phyloP scores from a whole-genome alignment of 2,113 vertebrate genomes.

The Bos indicus region DNA sequence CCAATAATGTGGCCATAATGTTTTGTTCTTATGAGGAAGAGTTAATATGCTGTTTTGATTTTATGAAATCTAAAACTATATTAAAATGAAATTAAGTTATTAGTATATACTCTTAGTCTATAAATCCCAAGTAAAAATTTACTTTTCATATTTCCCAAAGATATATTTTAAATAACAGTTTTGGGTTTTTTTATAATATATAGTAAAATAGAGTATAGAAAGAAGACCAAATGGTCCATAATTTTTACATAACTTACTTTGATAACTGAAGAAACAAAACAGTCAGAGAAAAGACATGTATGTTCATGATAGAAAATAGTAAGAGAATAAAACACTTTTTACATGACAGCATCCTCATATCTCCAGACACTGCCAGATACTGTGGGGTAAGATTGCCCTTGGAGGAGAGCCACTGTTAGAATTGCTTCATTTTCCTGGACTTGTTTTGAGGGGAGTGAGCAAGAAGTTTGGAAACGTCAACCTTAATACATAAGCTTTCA shows the following conservation, averaged over 20 bases:
- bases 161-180: not conserved
- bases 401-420: not conserved
- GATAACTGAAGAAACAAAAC: not conserved
- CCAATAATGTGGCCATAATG: not conserved
- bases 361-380: not conserved
- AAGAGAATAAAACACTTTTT: not conserved
- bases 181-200: not conserved
- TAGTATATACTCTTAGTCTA: not conserved
- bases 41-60: not conserved
- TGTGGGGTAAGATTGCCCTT: not conserved
- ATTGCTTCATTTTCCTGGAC: not conserved
- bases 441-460: not conserved
- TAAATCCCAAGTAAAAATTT: conserved; percentile 14
- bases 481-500: not conserved
- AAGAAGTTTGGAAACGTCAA: not conserved
- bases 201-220: not conserved
- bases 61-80: not conserved
- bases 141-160: not conserved
- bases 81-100: conserved; percentile 9
- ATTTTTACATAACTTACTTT: not conserved
- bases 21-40: not conserved
- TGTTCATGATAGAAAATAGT: not conserved
- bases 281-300: not conserved
- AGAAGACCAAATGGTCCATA: not conserved
- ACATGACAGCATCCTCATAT: not conserved